Percentiles rank a stretch among this genome's conserved stretches.
Conservation (phyloP, 1,140 invertebrate genomes). For the Euglossa dilemma region DNA sequence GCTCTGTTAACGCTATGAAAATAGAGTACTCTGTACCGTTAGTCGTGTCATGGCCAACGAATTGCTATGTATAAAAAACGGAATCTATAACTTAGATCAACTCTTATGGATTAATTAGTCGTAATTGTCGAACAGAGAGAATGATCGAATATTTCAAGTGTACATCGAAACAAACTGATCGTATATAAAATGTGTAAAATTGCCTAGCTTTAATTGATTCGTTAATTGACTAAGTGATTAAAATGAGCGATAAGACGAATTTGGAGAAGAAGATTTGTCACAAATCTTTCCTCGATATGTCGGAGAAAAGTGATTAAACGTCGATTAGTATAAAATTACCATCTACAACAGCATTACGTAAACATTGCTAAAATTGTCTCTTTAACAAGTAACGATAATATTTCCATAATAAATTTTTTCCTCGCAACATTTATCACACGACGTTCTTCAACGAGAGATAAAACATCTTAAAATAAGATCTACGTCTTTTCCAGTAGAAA, state of each 20-base stretch:
- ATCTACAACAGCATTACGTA: not conserved
- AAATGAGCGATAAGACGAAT: not conserved
- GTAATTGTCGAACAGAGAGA: slow-evolving; percentile 4
- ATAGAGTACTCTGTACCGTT: slow-evolving; percentile 24
- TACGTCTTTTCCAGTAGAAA: not conserved
- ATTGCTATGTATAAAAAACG: slow-evolving; percentile 1
- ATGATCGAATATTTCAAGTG: not conserved
- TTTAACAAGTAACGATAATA: not conserved
- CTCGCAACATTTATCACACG: not conserved
- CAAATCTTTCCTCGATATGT: not conserved
- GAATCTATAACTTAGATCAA: not conserved
- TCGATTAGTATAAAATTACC: not conserved
- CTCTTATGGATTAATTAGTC: not conserved
- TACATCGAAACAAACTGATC: not conserved
- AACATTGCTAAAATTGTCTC: not conserved
- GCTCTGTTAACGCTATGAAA: not conserved
- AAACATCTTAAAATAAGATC: not conserved
- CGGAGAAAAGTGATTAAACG: not conserved
- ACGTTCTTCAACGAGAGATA: not conserved
- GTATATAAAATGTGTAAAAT: not conserved
- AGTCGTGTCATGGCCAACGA: not conserved
- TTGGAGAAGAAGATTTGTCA: not conserved
- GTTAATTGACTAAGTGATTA: not conserved
- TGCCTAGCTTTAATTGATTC: not conserved
- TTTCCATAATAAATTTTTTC: too few relatives aligned